These are phyloP conservation scores for Tetramorium bicarinatum DNA, from an alignment of 2,888 invertebrate species.

Conservation along the genomic window DNA sequence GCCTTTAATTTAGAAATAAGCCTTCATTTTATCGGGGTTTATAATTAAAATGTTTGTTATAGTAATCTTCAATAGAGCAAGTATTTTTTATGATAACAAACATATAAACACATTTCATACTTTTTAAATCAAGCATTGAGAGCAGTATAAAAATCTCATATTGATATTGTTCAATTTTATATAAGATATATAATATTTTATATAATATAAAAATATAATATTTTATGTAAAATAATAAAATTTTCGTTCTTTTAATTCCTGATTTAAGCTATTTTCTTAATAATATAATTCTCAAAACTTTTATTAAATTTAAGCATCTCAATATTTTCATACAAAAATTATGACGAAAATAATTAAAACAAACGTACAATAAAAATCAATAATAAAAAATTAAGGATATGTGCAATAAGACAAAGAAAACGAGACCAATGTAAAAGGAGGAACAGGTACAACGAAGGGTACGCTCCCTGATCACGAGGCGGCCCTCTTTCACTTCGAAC, in stretches of 20 bases:
- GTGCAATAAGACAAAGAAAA: background rate
- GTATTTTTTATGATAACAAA: background rate
- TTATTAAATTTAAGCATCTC: background rate
- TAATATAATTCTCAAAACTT: background rate
- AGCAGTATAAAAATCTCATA: background rate
- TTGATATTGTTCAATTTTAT: background rate
- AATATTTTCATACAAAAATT: background rate
- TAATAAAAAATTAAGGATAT: background rate
- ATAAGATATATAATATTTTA: too few relatives aligned
- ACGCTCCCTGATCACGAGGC: background rate
- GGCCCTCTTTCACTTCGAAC: background rate
- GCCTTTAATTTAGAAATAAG: background rate
- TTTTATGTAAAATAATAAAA: background rate
- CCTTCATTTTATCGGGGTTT: background rate
- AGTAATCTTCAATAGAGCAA: background rate
- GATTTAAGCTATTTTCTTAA: background rate
- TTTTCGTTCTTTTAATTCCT: background rate
- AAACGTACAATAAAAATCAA: background rate
- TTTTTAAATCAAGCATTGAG: background rate
- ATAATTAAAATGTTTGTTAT: background rate
- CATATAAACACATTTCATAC: background rate
- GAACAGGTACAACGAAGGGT: background rate
- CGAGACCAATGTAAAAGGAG: background rate
- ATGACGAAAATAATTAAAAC: background rate
- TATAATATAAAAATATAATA: too few relatives aligned